Evolutionary conservation across 2,113 vertebrate genomes (phyloP), one percentile per base, ranked within the genome.

Genomic region (Cathartes aura): DNA sequence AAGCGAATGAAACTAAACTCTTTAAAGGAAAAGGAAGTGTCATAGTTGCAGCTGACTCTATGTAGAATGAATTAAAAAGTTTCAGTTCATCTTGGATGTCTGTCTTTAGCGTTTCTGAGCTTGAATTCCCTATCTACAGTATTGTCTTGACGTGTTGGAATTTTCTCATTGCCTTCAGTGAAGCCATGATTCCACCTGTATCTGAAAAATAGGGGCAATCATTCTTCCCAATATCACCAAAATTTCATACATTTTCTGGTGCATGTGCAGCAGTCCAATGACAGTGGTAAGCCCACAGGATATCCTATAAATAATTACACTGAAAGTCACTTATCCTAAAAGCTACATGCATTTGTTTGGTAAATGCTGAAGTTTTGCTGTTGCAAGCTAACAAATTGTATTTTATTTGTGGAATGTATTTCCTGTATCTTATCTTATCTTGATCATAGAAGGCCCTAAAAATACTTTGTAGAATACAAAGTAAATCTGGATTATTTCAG

Each of bases 401-500:
- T 80, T 95, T 93, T 89, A 74, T 63, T 87, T 86, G 64, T 94
- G n/a, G 38, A 74, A 78, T 73, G 23, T 60, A 62, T 82, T 84
- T 92, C 40, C 53, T 73, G 8, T 81, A 43, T 79, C 40, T 82
- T 85, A 42, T 40, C 34, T 52, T 89, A 64, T 80, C 71, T 90
- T 95, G 40, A 32, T 62, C 42, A 74, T 11, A 82, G 30, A 60
- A 86, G 18, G n/a, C 32, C 13, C 63, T 87, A 91, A 95, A 97
- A 92, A 91, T 81, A 89, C 67, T 84, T 74, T 19, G 47, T 56
- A 30, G 62, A 82, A 74, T 68, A 75, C 50, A 79, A 93, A 93
- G 53, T 94, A 78, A 94, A 88, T 85, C 59, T 89, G 79, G 22
- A 70, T 93, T 95, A 91, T 96, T 96, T 83, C 32, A 87, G 36